Percentiles rank a stretch among this genome's conserved stretches.
Evolutionary conservation across 2,113 vertebrate genomes (phyloP).

Genomic region (Sylvia atricapilla): DNA sequence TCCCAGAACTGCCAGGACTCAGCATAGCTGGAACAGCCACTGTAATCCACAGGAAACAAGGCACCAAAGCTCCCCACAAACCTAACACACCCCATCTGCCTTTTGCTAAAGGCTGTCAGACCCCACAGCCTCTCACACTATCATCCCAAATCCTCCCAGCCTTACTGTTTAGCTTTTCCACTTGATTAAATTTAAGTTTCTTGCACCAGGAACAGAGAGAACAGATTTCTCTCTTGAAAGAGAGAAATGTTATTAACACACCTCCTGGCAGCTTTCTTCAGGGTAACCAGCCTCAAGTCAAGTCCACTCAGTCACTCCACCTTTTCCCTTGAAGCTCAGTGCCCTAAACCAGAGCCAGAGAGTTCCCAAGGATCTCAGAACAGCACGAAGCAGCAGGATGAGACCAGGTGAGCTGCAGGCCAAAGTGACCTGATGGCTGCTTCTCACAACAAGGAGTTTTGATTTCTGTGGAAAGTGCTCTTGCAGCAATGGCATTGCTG

Average conservation of each 20-base stretch:
- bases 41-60: not conserved
- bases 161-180: not conserved
- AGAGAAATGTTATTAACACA: fast-evolving
- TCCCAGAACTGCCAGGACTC: not conserved
- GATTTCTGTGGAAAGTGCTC: not conserved
- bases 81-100: not conserved
- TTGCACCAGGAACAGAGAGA: not conserved
- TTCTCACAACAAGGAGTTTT: not conserved
- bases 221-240: not conserved
- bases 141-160: not conserved
- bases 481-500: slow-evolving; percentile 10
- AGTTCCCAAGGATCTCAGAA: not conserved
- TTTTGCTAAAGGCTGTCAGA: not conserved
- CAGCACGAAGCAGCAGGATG: not conserved
- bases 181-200: not conserved
- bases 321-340: not conserved
- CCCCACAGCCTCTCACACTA: not conserved
- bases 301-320: not conserved
- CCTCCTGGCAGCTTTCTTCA: not conserved
- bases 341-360: not conserved
- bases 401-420: not conserved
- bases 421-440: fast-evolving
- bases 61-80: not conserved
- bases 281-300: not conserved
- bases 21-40: not conserved